phyloP scores from a whole-genome alignment of 2,888 invertebrate species.

The Colostygia pectinataria region DNA sequence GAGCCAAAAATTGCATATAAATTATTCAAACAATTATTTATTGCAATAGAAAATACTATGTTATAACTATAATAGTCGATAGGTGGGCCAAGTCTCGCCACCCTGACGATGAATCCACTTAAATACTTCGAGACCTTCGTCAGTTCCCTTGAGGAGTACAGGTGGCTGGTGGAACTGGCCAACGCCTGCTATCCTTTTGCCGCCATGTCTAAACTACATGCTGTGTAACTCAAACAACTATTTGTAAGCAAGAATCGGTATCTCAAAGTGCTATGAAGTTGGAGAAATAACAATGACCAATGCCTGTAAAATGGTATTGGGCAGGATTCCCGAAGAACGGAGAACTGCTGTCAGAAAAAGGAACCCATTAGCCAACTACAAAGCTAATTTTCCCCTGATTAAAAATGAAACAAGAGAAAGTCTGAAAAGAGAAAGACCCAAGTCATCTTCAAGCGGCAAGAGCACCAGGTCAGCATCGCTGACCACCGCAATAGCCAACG shows the following conservation, averaged over 20 bases:
- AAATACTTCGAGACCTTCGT: constrained; percentile 53
- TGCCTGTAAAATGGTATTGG: constrained; percentile 10
- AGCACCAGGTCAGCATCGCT: constrained; percentile 3
- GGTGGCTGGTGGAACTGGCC: constrained; percentile 67
- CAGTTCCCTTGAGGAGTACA: constrained; percentile 58
- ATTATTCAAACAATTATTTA: constrained; percentile 4
- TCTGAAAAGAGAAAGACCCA: background rate
- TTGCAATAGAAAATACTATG: constrained; percentile 20
- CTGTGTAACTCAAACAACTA: constrained; percentile 44
- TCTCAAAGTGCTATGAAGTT: background rate
- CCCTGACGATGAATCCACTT: constrained; percentile 58
- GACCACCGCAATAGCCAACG: constrained; percentile 17
- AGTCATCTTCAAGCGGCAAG: background rate
- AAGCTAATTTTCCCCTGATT: no score
- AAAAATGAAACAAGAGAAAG: no score
- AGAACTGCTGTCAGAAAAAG: background rate
- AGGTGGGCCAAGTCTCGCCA: constrained; percentile 30
- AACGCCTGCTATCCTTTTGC: constrained; percentile 64
- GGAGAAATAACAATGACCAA: background rate
- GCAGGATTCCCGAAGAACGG: constrained; percentile 8
- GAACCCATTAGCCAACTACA: no score
- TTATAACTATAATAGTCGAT: constrained; percentile 19
- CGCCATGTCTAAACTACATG: constrained; percentile 64
- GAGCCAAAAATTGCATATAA: constrained; percentile 2
- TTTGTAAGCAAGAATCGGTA: no score